Conservation (phyloP, 2,888 invertebrate genomes). For the Sclerodermus sp. region DNA sequence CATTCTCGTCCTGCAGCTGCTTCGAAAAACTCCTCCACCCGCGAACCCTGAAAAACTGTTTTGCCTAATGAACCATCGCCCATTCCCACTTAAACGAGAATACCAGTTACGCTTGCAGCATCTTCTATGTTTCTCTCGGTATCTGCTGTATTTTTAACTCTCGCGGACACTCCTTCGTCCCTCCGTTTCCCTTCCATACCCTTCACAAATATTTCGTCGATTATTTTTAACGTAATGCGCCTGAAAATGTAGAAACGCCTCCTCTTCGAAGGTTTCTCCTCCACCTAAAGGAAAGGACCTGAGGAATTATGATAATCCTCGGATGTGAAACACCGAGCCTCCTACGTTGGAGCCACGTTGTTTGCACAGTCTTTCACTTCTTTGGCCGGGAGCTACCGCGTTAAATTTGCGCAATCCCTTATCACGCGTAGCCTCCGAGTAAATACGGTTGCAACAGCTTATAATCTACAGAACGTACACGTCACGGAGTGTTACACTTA, state of each 20-base stretch:
- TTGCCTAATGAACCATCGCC: conserved; percentile 53
- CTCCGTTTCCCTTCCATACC: no score
- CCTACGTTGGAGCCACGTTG: no score
- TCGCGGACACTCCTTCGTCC: background rate
- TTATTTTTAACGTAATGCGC: no score
- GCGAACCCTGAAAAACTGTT: conserved; percentile 46
- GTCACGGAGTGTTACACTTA: no score
- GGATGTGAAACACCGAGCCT: no score
- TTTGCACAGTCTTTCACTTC: no score
- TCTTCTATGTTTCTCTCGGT: background rate
- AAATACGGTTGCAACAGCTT: conserved; percentile 46
- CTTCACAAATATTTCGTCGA: no score
- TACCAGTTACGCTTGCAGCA: conserved; percentile 33
- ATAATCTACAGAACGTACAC: conserved; percentile 44
- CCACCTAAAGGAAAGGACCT: no score
- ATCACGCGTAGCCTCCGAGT: conserved; percentile 25
- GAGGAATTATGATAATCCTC: no score
- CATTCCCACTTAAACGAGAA: conserved; percentile 45
- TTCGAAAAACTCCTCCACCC: conserved; percentile 37
- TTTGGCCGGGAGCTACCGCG: no score
- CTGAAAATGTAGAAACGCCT: no score
- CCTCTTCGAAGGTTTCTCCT: no score
- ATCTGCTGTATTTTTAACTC: background rate
- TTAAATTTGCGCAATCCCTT: conserved; percentile 42
- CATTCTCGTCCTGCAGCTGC: conserved; percentile 38